Base-by-base conservation (phyloP, 2,888 invertebrate genomes). In the Heteropelma amictum region DNA sequence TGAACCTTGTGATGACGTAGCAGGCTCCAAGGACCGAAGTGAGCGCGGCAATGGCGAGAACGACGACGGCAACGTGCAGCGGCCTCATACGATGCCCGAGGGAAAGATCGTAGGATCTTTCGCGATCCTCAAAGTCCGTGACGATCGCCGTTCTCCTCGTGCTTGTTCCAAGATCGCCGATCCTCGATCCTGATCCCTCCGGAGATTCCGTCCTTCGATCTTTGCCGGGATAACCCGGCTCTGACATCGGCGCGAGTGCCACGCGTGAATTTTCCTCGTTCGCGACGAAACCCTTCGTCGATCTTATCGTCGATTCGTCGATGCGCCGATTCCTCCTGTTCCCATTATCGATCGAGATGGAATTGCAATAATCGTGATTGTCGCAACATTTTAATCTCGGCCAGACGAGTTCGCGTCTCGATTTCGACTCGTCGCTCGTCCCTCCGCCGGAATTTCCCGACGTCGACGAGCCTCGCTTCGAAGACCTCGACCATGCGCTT, bases 1-100 rank as follows among this genome's bases (percentile, higher is more conserved):
- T 74, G 49, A 35, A 85, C 84, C 85, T 85, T 38, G 84, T 85
- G 72, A 86, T 82, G 60, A 86, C 86, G 82, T 86, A 86, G 72
- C 83, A 85, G 6, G 86, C 86, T 8, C 82, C 86, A 28, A 86
- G 78, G 8, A 86, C 85, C 26, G 86, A 86, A 54, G 84, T 80
- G 35, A 86, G 73, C 0, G 85, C 85, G 4, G 86, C 83, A 35
- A 85, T 68, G 42, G 86, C 83, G 42, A 86, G 72, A 19, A 85
- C 71, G 28, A 86, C 33, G 14, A 81, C 85, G 10, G 85, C 86
- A 3, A 86, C 63, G 76, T 85, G 84, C 1, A 86, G 76, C 26
- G 81, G 79, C 35, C 79, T 79, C 21, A 42, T 68, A 1, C 58
- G 60, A 54, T 65, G 63, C 42, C 63, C 10, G 6, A 67, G 26